A percentile compares a stretch with the other conserved stretches of the same genome.
These are phyloP conservation scores for Sorex fumeus DNA, from an alignment of 2,113 vertebrate species.

Conservation along the genomic window DNA sequence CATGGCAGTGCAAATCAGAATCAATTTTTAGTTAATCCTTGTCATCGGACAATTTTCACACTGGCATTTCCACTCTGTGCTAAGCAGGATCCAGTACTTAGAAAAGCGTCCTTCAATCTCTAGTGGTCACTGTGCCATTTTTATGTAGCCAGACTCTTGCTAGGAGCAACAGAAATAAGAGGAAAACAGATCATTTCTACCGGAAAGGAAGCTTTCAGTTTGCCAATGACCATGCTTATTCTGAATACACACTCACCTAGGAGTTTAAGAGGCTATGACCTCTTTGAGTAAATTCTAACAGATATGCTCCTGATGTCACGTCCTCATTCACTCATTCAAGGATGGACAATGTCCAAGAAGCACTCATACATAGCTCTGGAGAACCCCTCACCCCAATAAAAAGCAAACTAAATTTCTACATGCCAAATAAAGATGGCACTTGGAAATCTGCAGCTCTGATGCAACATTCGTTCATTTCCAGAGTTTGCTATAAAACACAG, in stretches of 20 bases:
- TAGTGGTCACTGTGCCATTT: rapidly evolving
- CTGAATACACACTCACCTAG: neutral
- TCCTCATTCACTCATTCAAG: neutral
- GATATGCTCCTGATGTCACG: rapidly evolving
- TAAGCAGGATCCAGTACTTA: neutral
- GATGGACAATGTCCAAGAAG: too few relatives aligned
- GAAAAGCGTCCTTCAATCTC: neutral
- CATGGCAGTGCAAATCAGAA: too few relatives aligned
- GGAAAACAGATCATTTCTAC: neutral
- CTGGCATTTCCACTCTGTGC: neutral
- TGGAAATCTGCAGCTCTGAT: neutral
- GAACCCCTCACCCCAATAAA: neutral
- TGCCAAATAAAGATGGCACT: neutral
- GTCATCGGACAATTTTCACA: neutral
- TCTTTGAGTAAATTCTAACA: neutral
- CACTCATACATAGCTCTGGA: neutral
- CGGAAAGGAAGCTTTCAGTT: neutral
- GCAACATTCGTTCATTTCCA: neutral
- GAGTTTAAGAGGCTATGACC: neutral
- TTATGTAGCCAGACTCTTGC: neutral
- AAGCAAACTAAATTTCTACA: neutral
- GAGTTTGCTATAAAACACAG: neutral
- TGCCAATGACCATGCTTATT: neutral
- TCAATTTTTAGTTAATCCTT: neutral
- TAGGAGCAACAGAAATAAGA: neutral